phyloP scores from a whole-genome alignment of 64 coral and sea anemone species.

The Montipora cactus region DNA sequence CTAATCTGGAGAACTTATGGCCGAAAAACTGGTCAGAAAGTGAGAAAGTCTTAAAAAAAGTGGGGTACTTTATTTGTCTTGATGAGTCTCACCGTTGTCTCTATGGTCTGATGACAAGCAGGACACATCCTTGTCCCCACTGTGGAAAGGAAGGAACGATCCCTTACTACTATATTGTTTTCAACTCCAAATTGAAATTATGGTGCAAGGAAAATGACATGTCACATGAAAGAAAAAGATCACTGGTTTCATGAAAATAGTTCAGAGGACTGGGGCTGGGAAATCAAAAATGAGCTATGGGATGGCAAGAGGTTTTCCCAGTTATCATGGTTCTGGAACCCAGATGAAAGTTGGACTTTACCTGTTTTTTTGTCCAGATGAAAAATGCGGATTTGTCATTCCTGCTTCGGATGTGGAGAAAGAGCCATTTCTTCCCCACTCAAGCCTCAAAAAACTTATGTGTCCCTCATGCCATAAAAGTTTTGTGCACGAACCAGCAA shows the following conservation, averaged over 20 bases:
- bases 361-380: constrained; percentile 29
- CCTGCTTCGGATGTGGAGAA: background rate
- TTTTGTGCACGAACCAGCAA: background rate
- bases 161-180: constrained; percentile 41
- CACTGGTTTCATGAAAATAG: constrained; percentile 43
- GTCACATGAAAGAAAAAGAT: constrained; percentile 33
- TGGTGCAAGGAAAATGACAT: constrained; percentile 35
- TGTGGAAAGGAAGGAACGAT: constrained; percentile 43
- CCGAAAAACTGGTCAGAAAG: background rate
- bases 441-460: constrained; percentile 33
- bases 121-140: background rate
- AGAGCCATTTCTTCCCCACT: background rate
- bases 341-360: constrained; percentile 36
- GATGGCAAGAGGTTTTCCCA: constrained; percentile 50
- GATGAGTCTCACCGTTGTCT: background rate
- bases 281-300: constrained; percentile 59
- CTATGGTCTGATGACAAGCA: background rate
- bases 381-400: background rate
- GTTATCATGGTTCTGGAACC: constrained; percentile 56
- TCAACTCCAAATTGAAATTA: constrained; percentile 36
- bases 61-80: background rate
- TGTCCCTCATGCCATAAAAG: background rate
- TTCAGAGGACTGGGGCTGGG: background rate
- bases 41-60: background rate
- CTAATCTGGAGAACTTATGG: background rate